Percentiles rank a stretch among this genome's conserved stretches.
Evolutionary conservation across 2,113 vertebrate genomes (phyloP).

Genomic region (Muscicapa adusta): DNA sequence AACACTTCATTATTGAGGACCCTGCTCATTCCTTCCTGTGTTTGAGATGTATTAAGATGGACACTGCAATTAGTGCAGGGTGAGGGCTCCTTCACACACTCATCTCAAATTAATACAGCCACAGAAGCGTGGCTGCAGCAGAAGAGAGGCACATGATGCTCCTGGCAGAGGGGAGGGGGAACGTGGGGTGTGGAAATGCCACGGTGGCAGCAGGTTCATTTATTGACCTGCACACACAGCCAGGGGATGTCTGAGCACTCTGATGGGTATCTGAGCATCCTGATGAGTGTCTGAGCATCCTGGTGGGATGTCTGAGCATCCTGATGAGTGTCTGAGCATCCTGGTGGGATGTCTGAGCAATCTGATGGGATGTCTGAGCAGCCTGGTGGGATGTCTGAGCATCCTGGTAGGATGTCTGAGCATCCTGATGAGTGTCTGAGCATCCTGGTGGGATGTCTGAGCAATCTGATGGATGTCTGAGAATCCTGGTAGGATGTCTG

Average conservation of each 20-base stretch:
- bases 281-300: not conserved
- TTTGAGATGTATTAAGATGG: not conserved
- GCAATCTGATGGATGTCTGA: too few relatives aligned
- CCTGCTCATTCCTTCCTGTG: not conserved
- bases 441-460: too few relatives aligned
- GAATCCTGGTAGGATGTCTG: too few relatives aligned
- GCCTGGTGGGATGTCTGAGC: too few relatives aligned
- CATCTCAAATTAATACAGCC: not conserved
- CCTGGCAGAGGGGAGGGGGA: not conserved
- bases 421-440: too few relatives aligned
- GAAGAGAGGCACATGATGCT: not conserved
- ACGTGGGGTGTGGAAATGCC: accelerated
- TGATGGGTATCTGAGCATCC: not conserved
- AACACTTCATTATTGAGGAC: not conserved
- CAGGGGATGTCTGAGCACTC: not conserved
- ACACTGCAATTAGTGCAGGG: not conserved
- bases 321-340: too few relatives aligned
- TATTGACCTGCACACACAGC: not conserved
- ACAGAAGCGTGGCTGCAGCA: not conserved
- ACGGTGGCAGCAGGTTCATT: not conserved
- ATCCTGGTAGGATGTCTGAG: too few relatives aligned
- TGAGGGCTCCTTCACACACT: not conserved
- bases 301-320: too few relatives aligned
- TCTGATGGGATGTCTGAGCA: too few relatives aligned
- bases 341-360: too few relatives aligned